phyloP scores from a whole-genome alignment of 30 jellyfish, hydroid and myxozoan species.

The Hydractinia symbiolongicarpus region DNA sequence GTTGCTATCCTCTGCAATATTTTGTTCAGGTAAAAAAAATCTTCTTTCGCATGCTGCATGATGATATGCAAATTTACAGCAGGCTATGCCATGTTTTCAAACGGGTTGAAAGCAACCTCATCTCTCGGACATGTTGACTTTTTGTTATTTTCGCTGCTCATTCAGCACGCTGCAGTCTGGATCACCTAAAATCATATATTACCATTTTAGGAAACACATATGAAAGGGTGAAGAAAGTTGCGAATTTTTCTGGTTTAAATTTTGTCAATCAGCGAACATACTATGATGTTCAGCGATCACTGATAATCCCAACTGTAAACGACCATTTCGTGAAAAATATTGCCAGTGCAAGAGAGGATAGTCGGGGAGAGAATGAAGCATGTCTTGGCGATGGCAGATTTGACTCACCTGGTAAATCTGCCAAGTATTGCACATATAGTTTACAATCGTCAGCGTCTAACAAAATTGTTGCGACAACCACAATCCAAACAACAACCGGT shows the following conservation, averaged over 20 bases:
- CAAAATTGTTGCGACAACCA: neutral
- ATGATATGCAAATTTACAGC: no score
- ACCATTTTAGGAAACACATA: neutral
- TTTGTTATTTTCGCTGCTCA: no score
- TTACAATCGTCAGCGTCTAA: slow-evolving; percentile 1
- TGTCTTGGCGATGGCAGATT: slow-evolving; percentile 14
- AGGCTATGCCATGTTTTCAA: no score
- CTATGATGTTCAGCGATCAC: slow-evolving; percentile 8
- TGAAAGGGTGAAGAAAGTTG: neutral
- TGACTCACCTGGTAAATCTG: slow-evolving; percentile 21
- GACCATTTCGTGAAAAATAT: neutral
- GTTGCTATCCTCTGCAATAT: neutral
- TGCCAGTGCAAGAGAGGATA: neutral
- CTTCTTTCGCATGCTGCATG: no score
- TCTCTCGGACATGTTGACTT: no score
- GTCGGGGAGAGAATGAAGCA: neutral
- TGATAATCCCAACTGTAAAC: neutral
- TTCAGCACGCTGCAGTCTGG: no score
- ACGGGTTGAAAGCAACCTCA: no score
- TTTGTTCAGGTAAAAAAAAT: neutral
- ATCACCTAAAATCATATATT: no score
- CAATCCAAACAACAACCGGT: slow-evolving; percentile 3
- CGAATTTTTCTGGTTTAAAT: neutral
- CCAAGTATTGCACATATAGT: slow-evolving; percentile 11
- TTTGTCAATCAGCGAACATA: neutral